phyloP scores from a whole-genome alignment of 1,140 invertebrate genomes.

The Dendroctonus ponderosae region DNA sequence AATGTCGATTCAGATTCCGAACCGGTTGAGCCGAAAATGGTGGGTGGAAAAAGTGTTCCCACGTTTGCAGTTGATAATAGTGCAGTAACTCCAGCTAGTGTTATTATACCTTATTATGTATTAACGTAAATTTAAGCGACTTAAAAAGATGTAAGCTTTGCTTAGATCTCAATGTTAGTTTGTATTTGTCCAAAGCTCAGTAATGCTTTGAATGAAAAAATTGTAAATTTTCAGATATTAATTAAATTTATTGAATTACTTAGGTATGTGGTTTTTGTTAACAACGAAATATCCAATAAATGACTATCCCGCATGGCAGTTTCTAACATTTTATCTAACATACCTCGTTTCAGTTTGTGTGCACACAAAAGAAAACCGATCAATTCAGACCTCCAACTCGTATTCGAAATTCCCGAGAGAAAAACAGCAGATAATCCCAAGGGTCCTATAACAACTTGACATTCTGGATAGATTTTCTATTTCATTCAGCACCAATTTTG shows the following conservation, averaged over 20 bases:
- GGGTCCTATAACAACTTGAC: conserved; percentile 12
- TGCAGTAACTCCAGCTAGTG: conserved; percentile 2
- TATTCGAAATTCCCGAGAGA: conserved; percentile 8
- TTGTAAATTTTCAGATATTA: not conserved
- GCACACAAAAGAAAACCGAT: conserved; percentile 12
- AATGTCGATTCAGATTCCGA: conserved; percentile 23
- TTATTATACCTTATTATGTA: conserved; percentile 20
- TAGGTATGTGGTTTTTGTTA: not conserved
- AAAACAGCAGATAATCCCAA: not conserved
- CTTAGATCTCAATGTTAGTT: not conserved
- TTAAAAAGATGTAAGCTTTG: no score
- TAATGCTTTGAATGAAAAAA: not conserved
- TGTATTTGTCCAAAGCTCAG: not conserved
- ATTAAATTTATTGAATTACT: not conserved
- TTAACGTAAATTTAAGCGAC: not conserved
- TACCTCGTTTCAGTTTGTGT: not conserved
- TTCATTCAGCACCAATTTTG: not conserved
- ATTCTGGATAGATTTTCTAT: conserved; percentile 7
- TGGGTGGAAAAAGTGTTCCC: not conserved
- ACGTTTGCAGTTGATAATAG: conserved; percentile 12
- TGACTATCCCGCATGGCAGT: no score
- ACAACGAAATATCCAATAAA: no score
- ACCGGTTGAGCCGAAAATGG: conserved; percentile 21
- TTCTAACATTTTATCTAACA: not conserved
- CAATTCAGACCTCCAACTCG: conserved; percentile 15